Conservation (phyloP, 2,888 invertebrate genomes). For the Thera britannica region DNA sequence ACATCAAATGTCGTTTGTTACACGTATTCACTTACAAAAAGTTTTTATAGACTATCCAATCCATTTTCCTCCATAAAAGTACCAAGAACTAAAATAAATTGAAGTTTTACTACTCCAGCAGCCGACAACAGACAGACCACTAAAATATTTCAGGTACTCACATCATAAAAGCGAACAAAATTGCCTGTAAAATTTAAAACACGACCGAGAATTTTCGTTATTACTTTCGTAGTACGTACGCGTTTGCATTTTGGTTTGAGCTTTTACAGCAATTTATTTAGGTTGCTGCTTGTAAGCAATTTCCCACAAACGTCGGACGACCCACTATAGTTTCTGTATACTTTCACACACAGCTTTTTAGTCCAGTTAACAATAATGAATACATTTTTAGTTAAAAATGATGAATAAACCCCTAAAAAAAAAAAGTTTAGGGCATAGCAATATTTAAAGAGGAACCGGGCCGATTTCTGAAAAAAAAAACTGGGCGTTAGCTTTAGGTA, state of each 20-base stretch:
- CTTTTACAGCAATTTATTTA: background rate
- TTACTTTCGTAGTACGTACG: constrained; percentile 4
- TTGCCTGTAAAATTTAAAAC: constrained; percentile 18
- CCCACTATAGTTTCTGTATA: too few species aligned
- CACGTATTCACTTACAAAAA: background rate
- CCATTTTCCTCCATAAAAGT: constrained; percentile 1
- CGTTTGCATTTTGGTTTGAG: constrained; percentile 2
- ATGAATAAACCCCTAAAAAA: too few species aligned
- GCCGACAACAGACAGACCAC: constrained; percentile 2
- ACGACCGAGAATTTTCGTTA: background rate
- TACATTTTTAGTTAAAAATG: too few species aligned
- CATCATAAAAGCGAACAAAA: constrained; percentile 12
- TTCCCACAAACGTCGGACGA: background rate
- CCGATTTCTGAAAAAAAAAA: too few species aligned
- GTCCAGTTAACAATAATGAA: too few species aligned
- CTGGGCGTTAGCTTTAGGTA: too few species aligned
- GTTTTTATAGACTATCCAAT: background rate
- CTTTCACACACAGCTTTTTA: too few species aligned
- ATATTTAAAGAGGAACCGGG: too few species aligned
- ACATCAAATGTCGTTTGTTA: background rate
- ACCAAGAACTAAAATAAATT: constrained; percentile 1
- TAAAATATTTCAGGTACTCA: constrained; percentile 18
- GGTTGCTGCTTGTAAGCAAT: background rate
- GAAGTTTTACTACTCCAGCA: constrained; percentile 10
- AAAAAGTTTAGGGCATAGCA: too few species aligned